Base-by-base conservation (phyloP, 2,797 vertebrate genomes). In the Crypturellus tataupa region DNA sequence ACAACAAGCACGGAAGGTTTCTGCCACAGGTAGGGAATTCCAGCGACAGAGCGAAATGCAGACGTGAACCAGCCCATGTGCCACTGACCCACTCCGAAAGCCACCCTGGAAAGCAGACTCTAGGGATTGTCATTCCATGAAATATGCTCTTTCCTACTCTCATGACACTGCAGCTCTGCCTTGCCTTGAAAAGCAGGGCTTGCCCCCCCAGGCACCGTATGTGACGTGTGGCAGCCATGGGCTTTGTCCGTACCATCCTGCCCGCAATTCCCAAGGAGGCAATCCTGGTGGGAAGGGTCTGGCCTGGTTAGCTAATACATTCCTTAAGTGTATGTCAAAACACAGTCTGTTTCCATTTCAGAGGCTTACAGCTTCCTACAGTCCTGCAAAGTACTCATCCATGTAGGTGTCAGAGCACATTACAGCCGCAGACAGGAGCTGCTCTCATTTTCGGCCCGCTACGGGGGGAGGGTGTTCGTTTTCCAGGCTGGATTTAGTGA, bases 291-390 rank as follows among this genome's bases (percentile, higher is more conserved):
- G 80, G 67, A 92, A 83, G 63, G 80, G 29, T 71, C 93, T 92
- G 87, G 47, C 73, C 59, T 67, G 53, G 29, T 58, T 29, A 81
- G 68, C 40, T 29, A 85, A 79, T 10, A 21, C 89, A 88, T 86
- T 94, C 90, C 80, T 87, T 53, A 83, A 65, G 65, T 4, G 8
- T 58, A 62, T 80, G 60, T 87, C 75, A 91, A 80, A 94, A 89
- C 53, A 80, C 33, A 70, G 27, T 0, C 72, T 81, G 69, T 9
- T 62, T 40, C 73, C 75, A 53, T 67, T 87, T 39, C 79, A 40
- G 70, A 77, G 31, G 44, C 63, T 87, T 49, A 67, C 14, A 68
- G 65, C 47, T 86, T 90, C 49, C 51, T 87, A 44, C 23, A 83
- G 39, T 75, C 58, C 81, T 81, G 76, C 60, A 80, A 73, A 69